Evolutionary conservation across 2,113 vertebrate genomes (phyloP), one percentile per base, ranked within the genome.

Genomic region (Phrynosoma platyrhinos): DNA sequence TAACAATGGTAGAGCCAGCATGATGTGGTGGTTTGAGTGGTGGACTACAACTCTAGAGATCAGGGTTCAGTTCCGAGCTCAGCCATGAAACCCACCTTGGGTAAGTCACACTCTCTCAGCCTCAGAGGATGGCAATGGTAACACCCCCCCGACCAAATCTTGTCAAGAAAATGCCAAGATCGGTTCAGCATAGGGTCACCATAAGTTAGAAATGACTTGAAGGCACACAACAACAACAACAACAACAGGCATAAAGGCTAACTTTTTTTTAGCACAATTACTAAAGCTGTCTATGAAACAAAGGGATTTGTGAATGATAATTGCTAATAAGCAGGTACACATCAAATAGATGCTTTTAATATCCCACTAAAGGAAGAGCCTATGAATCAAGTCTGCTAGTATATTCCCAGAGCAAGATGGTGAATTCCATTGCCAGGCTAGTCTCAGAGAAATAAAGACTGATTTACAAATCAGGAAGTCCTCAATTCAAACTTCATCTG

Each of bases 311-410:
- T 16, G 36, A 47, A n/a, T 16, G n/a, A 83, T 71, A 53, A 71
- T 71, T 83, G 36, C 64, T 83, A 83, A 69, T 30, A 69, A 83
- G 47, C 82, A 71, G 66, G 40, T n/a, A n/a, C 40, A 52, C 27
- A 68, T 68, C 80, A 68, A 82, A 82, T 21, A 68, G 25, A 82
- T 47, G 2, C 20, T 68, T 68, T 68, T 14, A 83, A 71, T 83
- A 83, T 27, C 14, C 25, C 16, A 36, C 36, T 83, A 27, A 52
- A 71, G 27, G 27, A 30, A 79, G 10, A 79, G 40, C 47, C 66
- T 52, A 47, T n/a, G 9, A 52, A 52, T 2, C 69, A 69, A 69
- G 9, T 69, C 30, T 71, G 10, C 16, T 23, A 53, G 64, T 83
- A 14, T 83, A 83, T 71, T 69, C 18, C 40, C 69, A 69, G 14